Conservation (phyloP, 2,888 invertebrate species). For the Phyllotreta cruciferae region DNA sequence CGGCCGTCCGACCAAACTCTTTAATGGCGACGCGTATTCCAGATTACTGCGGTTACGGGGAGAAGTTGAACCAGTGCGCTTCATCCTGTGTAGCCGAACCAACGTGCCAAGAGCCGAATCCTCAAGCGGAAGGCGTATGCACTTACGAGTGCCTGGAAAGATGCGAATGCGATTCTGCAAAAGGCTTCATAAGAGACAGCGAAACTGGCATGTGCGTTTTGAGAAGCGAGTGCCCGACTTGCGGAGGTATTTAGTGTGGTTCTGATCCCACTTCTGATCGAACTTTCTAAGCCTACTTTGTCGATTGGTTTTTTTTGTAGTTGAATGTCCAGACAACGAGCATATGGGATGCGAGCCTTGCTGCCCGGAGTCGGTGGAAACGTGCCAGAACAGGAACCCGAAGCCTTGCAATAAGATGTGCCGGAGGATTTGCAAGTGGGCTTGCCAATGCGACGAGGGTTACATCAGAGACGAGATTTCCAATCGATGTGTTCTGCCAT, state of each 20-base stretch:
- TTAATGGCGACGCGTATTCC: not conserved
- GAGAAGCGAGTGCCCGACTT: not conserved
- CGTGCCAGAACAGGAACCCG: slow-evolving; percentile 13
- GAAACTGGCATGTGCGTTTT: not conserved
- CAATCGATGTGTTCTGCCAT: not conserved
- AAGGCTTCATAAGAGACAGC: slow-evolving; percentile 2
- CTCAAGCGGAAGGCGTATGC: not conserved
- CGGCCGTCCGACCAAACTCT: too few species aligned
- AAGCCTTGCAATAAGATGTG: not conserved
- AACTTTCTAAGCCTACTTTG: not conserved
- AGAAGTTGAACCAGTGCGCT: not conserved
- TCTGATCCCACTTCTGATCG: not conserved
- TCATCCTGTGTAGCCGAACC: slow-evolving; percentile 8
- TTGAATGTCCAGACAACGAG: not conserved
- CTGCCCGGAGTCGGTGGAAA: slow-evolving; percentile 3
- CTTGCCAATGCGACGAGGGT: slow-evolving; percentile 9
- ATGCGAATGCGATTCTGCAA: slow-evolving; percentile 1
- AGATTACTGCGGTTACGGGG: not conserved
- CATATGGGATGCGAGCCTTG: slow-evolving; percentile 3
- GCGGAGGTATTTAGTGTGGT: not conserved
- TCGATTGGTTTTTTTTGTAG: slow-evolving; percentile 1
- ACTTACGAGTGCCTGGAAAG: not conserved
- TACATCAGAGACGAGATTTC: slow-evolving; percentile 5
- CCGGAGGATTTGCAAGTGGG: not conserved
- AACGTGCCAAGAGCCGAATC: slow-evolving; percentile 7